These are phyloP conservation scores for Hydroisotoma schaefferi DNA, from an alignment of 2,888 invertebrate genomes.

Conservation along the genomic window DNA sequence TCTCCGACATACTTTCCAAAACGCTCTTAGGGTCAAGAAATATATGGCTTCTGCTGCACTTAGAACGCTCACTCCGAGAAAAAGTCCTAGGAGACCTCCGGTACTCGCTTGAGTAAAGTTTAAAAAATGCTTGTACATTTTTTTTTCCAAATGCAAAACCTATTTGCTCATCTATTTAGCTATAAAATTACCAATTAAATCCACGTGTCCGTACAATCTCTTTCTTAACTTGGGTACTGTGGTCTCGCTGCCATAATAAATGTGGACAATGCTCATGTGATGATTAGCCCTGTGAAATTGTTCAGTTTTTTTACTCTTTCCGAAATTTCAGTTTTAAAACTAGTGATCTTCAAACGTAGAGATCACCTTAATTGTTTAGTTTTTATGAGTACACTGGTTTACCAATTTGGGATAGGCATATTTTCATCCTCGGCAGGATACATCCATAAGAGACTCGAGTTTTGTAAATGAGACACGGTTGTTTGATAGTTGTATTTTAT, in stretches of 20 bases:
- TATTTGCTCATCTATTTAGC: not conserved
- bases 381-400: not conserved
- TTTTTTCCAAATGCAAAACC: not conserved
- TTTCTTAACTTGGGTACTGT: conserved; percentile 18
- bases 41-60: conserved; percentile 40
- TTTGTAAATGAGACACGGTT: conserved; percentile 18
- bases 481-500: conserved; percentile 26
- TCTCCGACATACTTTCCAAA: conserved; percentile 27
- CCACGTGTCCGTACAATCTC: conserved; percentile 8
- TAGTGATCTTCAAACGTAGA: not conserved
- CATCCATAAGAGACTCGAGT: conserved; percentile 11
- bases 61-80: conserved; percentile 41
- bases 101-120: conserved; percentile 24
- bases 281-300: conserved; percentile 3
- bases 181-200: conserved; percentile 2
- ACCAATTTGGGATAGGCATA: not conserved
- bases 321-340: not conserved
- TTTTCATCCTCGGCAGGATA: conserved; percentile 4
- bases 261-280: conserved; percentile 18
- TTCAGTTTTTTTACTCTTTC: not conserved
- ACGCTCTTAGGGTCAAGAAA: conserved; percentile 30
- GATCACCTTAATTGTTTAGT: no score
- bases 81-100: conserved; percentile 35
- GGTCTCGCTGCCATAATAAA: conserved; percentile 21
- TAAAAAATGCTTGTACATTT: not conserved